Conservation (phyloP, 2,888 invertebrate species). For the Tetrapedia diversipes region DNA sequence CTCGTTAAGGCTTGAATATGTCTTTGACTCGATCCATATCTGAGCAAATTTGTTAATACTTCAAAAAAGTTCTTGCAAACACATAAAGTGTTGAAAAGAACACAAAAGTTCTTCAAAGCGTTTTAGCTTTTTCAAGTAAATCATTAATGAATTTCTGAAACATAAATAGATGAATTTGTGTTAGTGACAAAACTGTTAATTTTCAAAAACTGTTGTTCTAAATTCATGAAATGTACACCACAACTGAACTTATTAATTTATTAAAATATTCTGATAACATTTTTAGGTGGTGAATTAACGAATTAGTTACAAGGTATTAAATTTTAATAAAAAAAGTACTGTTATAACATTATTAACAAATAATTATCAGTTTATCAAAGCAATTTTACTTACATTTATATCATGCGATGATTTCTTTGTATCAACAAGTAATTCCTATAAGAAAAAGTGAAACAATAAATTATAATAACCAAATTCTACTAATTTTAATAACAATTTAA, state of each 20-base stretch:
- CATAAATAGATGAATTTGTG: constrained; percentile 58
- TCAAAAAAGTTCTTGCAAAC: constrained; percentile 58
- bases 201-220: neutral
- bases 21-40: constrained; percentile 62
- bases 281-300: constrained; percentile 1
- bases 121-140: constrained; percentile 94
- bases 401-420: constrained; percentile 94
- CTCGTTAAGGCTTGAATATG: constrained; percentile 56
- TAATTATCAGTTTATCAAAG: constrained; percentile 4
- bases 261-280: neutral
- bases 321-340: neutral
- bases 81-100: constrained; percentile 47
- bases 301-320: constrained; percentile 34
- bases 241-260: constrained; percentile 9
- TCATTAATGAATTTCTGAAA: constrained; percentile 95
- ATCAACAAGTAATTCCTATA: constrained; percentile 90
- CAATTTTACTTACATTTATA: constrained; percentile 88
- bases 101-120: constrained; percentile 86
- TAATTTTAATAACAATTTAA: neutral
- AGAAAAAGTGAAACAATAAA: constrained; percentile 24
- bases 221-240: neutral
- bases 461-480: neutral
- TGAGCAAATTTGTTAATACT: constrained; percentile 73
- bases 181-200: constrained; percentile 30
- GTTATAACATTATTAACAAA: constrained; percentile 10